Evolutionary conservation across 1,140 invertebrate genomes (phyloP).

Genomic region (Leptopilina boulardi): DNA sequence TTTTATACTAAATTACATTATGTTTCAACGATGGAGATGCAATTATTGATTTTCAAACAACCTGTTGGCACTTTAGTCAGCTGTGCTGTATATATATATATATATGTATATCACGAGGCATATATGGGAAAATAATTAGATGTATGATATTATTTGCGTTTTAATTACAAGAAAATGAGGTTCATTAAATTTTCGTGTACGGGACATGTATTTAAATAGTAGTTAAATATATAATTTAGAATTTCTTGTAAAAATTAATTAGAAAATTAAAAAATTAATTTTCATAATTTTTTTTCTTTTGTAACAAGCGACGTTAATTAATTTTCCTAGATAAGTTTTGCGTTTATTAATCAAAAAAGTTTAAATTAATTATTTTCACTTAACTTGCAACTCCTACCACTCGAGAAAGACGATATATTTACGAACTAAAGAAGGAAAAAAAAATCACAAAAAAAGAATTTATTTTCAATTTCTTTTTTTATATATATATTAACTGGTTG

Average conservation of each 20-base stretch:
- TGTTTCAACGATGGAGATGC: background rate
- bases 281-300: background rate
- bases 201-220: background rate
- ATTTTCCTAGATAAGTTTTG: background rate
- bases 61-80: conserved; percentile 58
- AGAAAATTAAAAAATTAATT: no score
- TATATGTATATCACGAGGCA: no score
- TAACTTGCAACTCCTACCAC: background rate
- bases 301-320: background rate
- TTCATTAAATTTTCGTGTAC: background rate
- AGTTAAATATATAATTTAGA: background rate
- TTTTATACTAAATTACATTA: background rate
- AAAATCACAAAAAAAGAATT: no score
- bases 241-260: background rate
- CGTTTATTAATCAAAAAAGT: background rate
- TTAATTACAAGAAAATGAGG: conserved; percentile 38
- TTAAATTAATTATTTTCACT: background rate
- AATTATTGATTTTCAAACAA: conserved; percentile 47
- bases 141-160: conserved; percentile 44
- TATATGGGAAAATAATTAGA: background rate
- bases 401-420: no score
- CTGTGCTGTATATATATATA: conserved; percentile 26
- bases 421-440: no score
- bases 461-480: no score
- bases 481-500: no score